Base-by-base conservation (phyloP, 2,888 invertebrate genomes). In the Watsonalla binaria region DNA sequence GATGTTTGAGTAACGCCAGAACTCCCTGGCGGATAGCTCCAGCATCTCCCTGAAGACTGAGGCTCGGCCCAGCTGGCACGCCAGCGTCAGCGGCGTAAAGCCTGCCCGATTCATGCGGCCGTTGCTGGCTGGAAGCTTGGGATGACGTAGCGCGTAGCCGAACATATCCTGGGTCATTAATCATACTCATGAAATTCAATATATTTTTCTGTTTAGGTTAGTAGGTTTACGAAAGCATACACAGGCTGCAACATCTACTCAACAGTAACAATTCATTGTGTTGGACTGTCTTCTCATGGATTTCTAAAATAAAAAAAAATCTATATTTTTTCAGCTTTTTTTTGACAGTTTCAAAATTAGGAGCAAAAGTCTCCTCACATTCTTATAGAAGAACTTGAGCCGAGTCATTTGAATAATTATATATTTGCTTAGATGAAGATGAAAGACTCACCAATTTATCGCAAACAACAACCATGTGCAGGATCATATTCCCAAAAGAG, bases 401-500 rank as follows among this genome's bases (percentile, higher is more conserved):
- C n/a, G n/a, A n/a, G n/a, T n/a, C n/a, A n/a, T n/a, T n/a, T n/a
- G n/a, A n/a, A n/a, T n/a, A n/a, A n/a, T n/a, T n/a, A n/a, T n/a
- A n/a, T n/a, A n/a, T n/a, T n/a, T n/a, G n/a, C n/a, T n/a, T n/a
- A n/a, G n/a, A n/a, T n/a, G n/a, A n/a, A n/a, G 24, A 24, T 24
- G 24, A 9, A 13, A 1, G 11, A 56, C 80, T 86, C 85, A 98
- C 98, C 92, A 98, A 89, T 86, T 99, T 98, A 87, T 99, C 98
- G 77, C 97, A 96, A 57, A 99, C 98, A 45, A 99, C 99, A 45
- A 99, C 98, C 98, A 99, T 99, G 80, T 99, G 99, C n/a, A 99
- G 92, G 61, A 99, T 97, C 94, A 98, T 99, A 80, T 99, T 99
- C 9, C 99, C 99, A 76, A 98, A 99, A 0, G 96, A 94, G 82